Percentiles rank a stretch among this genome's conserved stretches.
phyloP scores from a whole-genome alignment of 2,797 vertebrate genomes.

The Avahi laniger region DNA sequence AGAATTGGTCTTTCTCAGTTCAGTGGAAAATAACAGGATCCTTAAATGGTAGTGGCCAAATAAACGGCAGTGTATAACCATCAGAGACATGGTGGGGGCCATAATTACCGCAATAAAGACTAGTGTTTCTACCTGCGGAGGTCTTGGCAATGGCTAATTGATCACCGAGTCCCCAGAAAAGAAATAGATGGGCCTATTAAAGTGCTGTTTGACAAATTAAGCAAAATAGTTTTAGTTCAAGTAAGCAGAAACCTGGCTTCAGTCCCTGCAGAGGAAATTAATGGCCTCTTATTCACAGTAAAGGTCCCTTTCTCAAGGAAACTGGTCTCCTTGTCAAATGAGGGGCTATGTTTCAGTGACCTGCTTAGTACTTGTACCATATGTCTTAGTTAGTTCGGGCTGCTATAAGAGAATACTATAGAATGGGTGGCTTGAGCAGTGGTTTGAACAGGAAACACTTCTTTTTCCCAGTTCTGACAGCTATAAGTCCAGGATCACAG shows the following conservation, averaged over 20 bases:
- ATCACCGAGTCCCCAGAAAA: not conserved
- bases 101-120: not conserved
- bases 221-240: slow-evolving; percentile 18
- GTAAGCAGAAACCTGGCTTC: not conserved
- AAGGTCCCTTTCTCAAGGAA: not conserved
- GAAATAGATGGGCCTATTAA: not conserved
- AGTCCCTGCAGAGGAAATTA: not conserved
- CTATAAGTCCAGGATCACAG: not conserved
- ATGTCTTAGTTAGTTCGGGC: not conserved
- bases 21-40: not conserved
- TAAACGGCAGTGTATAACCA: not conserved
- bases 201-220: not conserved
- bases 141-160: not conserved
- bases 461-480: not conserved
- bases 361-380: not conserved
- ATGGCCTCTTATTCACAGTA: not conserved
- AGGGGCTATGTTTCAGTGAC: not conserved
- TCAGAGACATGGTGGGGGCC: not conserved
- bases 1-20: not conserved
- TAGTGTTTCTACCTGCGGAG: not conserved
- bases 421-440: no score
- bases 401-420: not conserved
- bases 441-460: not conserved
- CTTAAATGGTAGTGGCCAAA: not conserved
- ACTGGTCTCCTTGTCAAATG: not conserved